Percentiles rank a stretch among this genome's conserved stretches.
phyloP scores from a whole-genome alignment of 2,113 vertebrate genomes.

The Agapornis roseicollis region DNA sequence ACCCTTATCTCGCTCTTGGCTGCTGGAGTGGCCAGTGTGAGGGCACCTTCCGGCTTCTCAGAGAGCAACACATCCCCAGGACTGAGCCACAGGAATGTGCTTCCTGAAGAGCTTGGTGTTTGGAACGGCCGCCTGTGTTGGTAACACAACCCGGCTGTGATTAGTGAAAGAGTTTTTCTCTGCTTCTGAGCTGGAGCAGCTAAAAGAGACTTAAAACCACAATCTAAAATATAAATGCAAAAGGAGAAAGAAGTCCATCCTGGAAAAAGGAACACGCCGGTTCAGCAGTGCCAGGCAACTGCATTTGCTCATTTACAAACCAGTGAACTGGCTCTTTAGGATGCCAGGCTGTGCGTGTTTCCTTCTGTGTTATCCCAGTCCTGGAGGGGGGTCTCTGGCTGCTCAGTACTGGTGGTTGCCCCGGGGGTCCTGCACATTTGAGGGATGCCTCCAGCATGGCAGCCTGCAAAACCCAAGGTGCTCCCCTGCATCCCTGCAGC shows the following conservation, averaged over 20 bases:
- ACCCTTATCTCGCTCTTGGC: not conserved
- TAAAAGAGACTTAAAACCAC: not conserved
- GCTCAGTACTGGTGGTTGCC: not conserved
- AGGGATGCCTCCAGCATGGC: not conserved
- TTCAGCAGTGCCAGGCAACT: not conserved
- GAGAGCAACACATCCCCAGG: not conserved
- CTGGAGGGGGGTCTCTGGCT: not conserved
- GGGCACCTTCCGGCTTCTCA: not conserved
- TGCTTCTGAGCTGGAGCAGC: not conserved
- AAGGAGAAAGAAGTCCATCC: not conserved
- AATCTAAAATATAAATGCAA: not conserved
- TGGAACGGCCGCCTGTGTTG: not conserved
- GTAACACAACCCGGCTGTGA: not conserved
- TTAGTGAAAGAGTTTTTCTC: not conserved
- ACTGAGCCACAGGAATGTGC: not conserved
- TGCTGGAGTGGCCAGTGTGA: rapidly evolving
- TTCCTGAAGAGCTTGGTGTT: not conserved
- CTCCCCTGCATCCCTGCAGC: rapidly evolving
- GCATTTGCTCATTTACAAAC: not conserved
- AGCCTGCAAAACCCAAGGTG: not conserved
- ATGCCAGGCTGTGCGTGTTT: rapidly evolving
- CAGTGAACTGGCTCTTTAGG: not conserved
- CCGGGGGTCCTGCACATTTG: not conserved
- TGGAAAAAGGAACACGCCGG: not conserved
- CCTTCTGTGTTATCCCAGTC: not conserved